These are phyloP conservation scores for Mormyrus proboscirostris DNA, from an alignment of 2,797 vertebrate species.

Conservation along the genomic window DNA sequence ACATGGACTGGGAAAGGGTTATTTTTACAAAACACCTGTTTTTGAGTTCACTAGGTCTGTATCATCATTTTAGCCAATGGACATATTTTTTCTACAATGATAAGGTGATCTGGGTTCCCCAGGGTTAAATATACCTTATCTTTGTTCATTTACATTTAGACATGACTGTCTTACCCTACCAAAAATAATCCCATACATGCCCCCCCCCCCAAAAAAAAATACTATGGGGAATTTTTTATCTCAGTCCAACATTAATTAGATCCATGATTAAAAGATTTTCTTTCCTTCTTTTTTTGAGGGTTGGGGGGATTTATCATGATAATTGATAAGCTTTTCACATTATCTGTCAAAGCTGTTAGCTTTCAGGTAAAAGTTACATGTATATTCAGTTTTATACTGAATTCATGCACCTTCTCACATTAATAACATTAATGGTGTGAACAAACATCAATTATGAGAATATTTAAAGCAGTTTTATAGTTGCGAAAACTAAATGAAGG, in stretches of 20 bases:
- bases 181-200: not conserved
- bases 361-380: not conserved
- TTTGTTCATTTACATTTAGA: not conserved
- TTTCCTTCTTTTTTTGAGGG: not conserved
- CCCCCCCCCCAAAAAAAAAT: not conserved
- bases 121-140: not conserved
- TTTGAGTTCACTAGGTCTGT: too few relatives aligned
- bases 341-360: not conserved
- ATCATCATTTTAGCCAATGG: too few relatives aligned
- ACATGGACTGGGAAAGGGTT: too few relatives aligned
- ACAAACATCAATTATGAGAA: not conserved
- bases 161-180: not conserved
- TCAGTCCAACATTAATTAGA: not conserved
- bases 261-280: not conserved
- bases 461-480: not conserved
- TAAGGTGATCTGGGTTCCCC: too few relatives aligned
- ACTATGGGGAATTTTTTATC: not conserved
- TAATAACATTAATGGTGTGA: not conserved
- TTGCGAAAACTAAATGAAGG: not conserved
- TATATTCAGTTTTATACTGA: not conserved
- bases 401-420: not conserved
- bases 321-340: not conserved
- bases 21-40: too few relatives aligned
- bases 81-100: too few relatives aligned
- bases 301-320: not conserved